Conservation (phyloP, 2,888 invertebrate genomes). For the Cephus sareptanus region DNA sequence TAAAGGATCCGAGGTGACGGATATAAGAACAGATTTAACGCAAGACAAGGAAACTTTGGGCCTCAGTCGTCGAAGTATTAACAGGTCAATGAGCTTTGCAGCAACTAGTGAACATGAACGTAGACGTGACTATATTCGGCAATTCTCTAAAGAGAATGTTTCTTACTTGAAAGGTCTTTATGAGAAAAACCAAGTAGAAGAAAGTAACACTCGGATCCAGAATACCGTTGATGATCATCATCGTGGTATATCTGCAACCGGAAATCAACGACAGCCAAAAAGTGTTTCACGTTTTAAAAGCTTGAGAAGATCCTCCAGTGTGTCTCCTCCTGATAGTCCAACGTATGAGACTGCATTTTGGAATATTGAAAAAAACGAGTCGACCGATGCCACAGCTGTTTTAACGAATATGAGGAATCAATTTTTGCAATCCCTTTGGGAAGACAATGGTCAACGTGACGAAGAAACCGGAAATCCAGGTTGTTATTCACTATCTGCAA, state of each 20-base stretch:
- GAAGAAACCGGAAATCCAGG: background rate
- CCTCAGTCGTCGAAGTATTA: background rate
- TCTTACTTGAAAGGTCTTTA: background rate
- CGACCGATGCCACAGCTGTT: background rate
- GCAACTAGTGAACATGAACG: background rate
- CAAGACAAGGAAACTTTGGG: background rate
- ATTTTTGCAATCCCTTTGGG: background rate
- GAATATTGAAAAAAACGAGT: background rate
- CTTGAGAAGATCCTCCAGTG: background rate
- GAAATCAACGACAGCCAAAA: background rate
- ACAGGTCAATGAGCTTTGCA: background rate
- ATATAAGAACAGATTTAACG: background rate
- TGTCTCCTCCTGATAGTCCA: background rate
- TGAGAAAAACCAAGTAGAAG: background rate
- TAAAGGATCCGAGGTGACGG: conserved; percentile 8
- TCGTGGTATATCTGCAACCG: background rate
- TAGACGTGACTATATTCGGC: background rate
- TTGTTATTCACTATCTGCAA: background rate
- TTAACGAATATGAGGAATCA: background rate
- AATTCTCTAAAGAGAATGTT: background rate
- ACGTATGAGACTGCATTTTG: background rate
- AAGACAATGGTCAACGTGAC: background rate
- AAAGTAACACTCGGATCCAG: background rate
- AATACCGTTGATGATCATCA: background rate
- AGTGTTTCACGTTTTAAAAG: background rate